Evolutionary conservation across 2,113 vertebrate genomes (phyloP).

Genomic region (Leptocoma aspasia): DNA sequence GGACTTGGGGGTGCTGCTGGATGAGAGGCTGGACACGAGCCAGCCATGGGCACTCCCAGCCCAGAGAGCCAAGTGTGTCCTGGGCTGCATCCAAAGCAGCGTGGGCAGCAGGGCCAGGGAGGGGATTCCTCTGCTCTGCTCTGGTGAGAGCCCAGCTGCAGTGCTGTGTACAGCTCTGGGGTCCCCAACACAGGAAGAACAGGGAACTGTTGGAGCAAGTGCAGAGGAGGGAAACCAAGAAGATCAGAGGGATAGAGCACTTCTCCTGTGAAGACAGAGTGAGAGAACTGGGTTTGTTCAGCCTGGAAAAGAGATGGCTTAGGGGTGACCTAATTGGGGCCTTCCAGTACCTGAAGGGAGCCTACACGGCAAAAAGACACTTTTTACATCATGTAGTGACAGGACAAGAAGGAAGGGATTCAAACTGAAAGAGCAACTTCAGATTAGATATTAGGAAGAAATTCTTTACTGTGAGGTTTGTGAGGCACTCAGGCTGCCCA

Average conservation of each 20-base stretch:
- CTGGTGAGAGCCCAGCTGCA: background rate
- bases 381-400: background rate
- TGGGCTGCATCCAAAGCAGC: background rate
- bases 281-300: background rate
- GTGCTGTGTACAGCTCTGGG: background rate
- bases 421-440: background rate
- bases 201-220: rapidly evolving
- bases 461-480: background rate
- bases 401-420: background rate
- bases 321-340: background rate
- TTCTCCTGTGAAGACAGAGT: background rate
- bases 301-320: background rate
- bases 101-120: background rate
- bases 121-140: background rate
- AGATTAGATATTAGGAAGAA: background rate
- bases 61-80: rapidly evolving
- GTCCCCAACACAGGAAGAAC: background rate
- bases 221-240: background rate
- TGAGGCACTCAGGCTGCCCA: background rate
- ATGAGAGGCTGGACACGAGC: background rate
- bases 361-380: background rate
- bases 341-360: background rate
- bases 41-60: background rate
- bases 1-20: background rate
- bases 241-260: background rate